phyloP scores from a whole-genome alignment of 1,140 invertebrate species.

The Riptortus pedestris region DNA sequence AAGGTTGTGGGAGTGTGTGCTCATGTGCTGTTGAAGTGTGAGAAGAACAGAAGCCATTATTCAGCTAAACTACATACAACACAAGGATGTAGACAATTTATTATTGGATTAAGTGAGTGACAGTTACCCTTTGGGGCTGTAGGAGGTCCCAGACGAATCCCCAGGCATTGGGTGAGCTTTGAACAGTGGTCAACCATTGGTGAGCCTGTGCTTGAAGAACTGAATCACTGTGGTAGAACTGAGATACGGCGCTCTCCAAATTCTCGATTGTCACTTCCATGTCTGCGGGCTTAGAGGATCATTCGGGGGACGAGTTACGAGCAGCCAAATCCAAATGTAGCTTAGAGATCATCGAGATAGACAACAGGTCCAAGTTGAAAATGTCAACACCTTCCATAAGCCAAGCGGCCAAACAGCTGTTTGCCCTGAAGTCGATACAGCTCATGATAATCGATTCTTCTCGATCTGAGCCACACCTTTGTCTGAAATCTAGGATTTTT shows the following conservation, averaged over 20 bases:
- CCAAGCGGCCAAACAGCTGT: not conserved
- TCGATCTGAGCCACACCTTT: too few species aligned
- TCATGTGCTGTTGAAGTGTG: too few species aligned
- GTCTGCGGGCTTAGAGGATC: not conserved
- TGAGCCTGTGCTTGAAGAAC: slow-evolving; percentile 59
- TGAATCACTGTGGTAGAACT: slow-evolving; percentile 41
- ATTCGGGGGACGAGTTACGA: not conserved
- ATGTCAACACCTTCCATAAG: not conserved
- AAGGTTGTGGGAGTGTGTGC: too few species aligned
- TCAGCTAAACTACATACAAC: too few species aligned
- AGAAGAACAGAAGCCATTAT: too few species aligned
- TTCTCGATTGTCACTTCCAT: slow-evolving; percentile 31
- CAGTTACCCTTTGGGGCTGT: slow-evolving; percentile 59
- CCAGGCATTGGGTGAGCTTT: slow-evolving; percentile 76
- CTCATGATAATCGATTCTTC: not conserved
- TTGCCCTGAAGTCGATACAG: not conserved
- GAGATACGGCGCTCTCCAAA: slow-evolving; percentile 33
- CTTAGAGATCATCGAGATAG: not conserved
- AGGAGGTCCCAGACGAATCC: slow-evolving; percentile 78
- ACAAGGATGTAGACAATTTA: too few species aligned
- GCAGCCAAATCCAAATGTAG: not conserved
- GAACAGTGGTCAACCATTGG: slow-evolving; percentile 67
- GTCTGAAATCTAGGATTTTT: too few species aligned
- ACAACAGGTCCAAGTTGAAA: not conserved
- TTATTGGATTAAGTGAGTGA: too few species aligned